Conservation (phyloP, 2,113 vertebrate species). For the Penelope pileata region DNA sequence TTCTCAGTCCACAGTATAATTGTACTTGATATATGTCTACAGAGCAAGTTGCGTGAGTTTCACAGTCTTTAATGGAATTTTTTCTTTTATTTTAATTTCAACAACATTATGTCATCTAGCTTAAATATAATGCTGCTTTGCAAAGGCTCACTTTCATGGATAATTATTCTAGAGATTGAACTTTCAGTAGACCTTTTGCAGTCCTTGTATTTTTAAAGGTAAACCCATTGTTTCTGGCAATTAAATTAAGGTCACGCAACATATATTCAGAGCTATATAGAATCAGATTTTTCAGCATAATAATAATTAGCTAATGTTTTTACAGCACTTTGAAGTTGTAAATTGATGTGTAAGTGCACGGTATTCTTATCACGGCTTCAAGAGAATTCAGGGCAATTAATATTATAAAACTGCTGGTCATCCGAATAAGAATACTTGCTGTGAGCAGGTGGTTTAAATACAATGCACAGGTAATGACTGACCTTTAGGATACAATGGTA, state of each 20-base stretch:
- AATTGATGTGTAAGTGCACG: constrained; percentile 38
- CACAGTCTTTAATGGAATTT: background rate
- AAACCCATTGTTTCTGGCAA: constrained; percentile 17
- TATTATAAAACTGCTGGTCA: constrained; percentile 35
- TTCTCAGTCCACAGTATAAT: background rate
- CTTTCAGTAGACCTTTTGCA: background rate
- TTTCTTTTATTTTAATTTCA: background rate
- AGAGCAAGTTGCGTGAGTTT: background rate
- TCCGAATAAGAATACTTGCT: constrained; percentile 63
- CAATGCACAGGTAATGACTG: constrained; percentile 68
- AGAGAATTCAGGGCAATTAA: constrained; percentile 42
- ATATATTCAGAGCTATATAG: constrained; percentile 1
- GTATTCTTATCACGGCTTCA: constrained; percentile 16
- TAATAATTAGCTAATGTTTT: constrained; percentile 51
- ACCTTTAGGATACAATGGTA: constrained; percentile 71
- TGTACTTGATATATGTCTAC: background rate
- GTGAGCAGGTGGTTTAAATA: constrained; percentile 67
- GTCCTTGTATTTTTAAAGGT: background rate
- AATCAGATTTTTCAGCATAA: constrained; percentile 15
- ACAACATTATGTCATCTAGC: background rate
- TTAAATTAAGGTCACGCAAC: constrained; percentile 7
- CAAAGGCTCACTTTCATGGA: background rate
- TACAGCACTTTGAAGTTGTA: constrained; percentile 19
- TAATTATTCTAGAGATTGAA: background rate
- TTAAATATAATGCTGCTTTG: background rate